These are phyloP conservation scores for Alfaro cultratus DNA, from an alignment of 2,797 vertebrate genomes.

Conservation along the genomic window DNA sequence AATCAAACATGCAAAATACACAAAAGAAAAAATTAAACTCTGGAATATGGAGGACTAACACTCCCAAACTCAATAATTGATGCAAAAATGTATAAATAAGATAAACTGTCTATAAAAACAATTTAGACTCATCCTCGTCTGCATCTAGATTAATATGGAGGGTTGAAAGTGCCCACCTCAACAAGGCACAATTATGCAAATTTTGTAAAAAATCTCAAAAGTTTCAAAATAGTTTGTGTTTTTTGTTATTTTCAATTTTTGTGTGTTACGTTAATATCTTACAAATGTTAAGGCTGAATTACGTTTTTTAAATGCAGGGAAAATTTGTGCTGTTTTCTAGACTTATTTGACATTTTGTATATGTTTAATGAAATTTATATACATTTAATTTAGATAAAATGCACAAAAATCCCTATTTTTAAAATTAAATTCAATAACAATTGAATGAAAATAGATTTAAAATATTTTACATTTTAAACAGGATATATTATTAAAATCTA, in stretches of 20 bases:
- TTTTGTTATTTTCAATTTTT: neutral
- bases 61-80: neutral
- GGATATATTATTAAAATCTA: neutral
- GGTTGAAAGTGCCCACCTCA: neutral
- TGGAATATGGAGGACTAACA: neutral
- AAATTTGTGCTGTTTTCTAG: neutral
- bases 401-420: neutral
- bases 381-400: neutral
- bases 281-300: neutral
- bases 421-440: neutral
- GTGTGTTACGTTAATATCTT: neutral
- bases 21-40: neutral
- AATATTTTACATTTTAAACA: neutral
- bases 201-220: neutral
- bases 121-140: neutral
- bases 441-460: neutral
- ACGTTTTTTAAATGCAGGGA: neutral
- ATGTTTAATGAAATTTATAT: neutral
- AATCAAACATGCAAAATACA: neutral
- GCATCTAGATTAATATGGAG: neutral
- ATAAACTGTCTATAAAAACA: neutral
- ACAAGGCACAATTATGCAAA: neutral
- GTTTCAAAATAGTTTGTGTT: neutral
- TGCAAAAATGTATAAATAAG: neutral
- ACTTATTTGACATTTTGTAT: neutral